These are phyloP conservation scores for Sitta carolinensis DNA, from an alignment of 2,797 vertebrate genomes.

Conservation along the genomic window DNA sequence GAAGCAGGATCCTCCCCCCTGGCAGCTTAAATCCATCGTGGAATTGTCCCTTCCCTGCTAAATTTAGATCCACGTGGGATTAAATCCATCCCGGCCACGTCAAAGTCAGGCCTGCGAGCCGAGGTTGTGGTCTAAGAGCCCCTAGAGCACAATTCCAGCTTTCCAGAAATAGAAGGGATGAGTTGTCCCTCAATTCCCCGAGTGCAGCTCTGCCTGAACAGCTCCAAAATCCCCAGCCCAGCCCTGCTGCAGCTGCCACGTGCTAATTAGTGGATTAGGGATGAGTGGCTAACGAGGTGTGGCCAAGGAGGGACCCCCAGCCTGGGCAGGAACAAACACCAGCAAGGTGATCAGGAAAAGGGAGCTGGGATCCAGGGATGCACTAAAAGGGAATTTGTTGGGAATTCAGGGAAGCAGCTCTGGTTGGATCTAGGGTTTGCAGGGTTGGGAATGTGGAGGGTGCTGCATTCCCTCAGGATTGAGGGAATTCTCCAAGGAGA, in stretches of 20 bases:
- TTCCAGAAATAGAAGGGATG: not conserved
- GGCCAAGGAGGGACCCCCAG: not conserved
- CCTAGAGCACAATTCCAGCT: not conserved
- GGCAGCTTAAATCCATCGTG: not conserved
- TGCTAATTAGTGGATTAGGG: not conserved
- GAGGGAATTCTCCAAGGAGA: not conserved
- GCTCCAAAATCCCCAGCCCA: not conserved
- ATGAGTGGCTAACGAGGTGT: not conserved
- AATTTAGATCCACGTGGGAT: not conserved
- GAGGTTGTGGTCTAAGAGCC: not conserved
- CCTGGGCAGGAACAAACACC: not conserved
- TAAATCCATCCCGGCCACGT: not conserved
- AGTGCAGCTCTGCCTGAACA: not conserved
- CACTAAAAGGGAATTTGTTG: rapidly evolving
- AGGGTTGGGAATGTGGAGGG: not conserved
- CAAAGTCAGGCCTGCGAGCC: rapidly evolving
- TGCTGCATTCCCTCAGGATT: rapidly evolving
- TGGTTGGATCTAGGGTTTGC: rapidly evolving
- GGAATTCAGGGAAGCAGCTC: not conserved
- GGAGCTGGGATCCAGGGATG: not conserved
- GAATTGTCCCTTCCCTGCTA: not conserved
- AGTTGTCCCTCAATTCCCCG: not conserved
- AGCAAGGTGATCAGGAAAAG: rapidly evolving
- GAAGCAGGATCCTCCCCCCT: not conserved
- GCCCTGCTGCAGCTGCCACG: not conserved